Percentiles rank a stretch among this genome's conserved stretches.
Conservation (phyloP, 1,140 invertebrate species). For the Megathymus violae region DNA sequence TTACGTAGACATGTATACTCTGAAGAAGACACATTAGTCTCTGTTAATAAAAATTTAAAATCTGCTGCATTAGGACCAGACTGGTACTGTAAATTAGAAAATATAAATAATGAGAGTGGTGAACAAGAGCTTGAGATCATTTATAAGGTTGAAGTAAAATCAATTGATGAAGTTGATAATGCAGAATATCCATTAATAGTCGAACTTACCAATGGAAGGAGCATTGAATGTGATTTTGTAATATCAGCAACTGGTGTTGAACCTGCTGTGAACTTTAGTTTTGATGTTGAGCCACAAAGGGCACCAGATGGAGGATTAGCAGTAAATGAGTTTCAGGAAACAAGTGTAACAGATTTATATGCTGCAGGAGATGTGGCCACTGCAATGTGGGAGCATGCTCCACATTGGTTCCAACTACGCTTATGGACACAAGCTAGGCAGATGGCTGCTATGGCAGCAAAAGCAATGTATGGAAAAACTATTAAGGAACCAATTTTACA, state of each 20-base stretch:
- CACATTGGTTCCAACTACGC: constrained; percentile 98
- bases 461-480: constrained; percentile 91
- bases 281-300: constrained; percentile 84
- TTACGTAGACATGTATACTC: constrained; percentile 89
- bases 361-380: constrained; percentile 97
- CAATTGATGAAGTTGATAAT: constrained; percentile 69
- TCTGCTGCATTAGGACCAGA: constrained; percentile 97
- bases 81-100: constrained; percentile 91
- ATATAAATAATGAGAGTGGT: constrained; percentile 83
- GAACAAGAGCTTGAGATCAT: constrained; percentile 83
- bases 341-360: constrained; percentile 91
- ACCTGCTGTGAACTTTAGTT: constrained; percentile 86
- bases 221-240: constrained; percentile 94
- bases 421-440: constrained; percentile 99
- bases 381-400: constrained; percentile 89
- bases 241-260: constrained; percentile 97
- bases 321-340: constrained; percentile 95
- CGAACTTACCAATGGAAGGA: constrained; percentile 89
- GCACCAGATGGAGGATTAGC: constrained; percentile 90
- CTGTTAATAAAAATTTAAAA: constrained; percentile 68
- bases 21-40: constrained; percentile 79
- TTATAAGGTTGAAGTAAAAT: constrained; percentile 89
- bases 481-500: constrained; percentile 87
- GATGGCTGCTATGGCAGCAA: constrained; percentile 97
- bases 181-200: constrained; percentile 89